phyloP scores from a whole-genome alignment of 2,113 vertebrate species.

The Eudorcas thomsonii region DNA sequence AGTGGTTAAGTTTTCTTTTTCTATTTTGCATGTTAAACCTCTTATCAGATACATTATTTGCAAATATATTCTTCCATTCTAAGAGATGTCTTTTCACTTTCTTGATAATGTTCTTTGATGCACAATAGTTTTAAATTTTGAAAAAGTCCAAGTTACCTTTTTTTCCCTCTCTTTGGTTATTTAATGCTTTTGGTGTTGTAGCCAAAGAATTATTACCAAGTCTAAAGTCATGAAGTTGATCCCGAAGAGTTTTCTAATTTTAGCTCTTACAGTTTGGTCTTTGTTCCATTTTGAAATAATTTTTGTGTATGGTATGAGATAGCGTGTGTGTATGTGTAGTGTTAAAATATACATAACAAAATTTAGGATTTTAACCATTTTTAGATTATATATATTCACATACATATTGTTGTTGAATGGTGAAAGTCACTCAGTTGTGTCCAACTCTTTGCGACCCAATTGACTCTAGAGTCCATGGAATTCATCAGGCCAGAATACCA shows the following conservation, averaged over 20 bases:
- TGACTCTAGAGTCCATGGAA: neutral
- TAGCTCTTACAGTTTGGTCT: neutral
- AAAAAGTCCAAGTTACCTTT: neutral
- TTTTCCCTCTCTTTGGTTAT: neutral
- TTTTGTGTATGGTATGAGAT: neutral
- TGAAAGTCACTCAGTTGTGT: neutral
- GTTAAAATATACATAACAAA: neutral
- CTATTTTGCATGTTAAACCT: neutral
- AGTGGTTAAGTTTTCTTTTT: neutral
- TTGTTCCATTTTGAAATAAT: neutral
- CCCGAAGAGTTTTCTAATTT: neutral
- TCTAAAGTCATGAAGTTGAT: neutral
- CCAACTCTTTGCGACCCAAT: neutral
- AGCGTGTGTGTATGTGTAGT: neutral
- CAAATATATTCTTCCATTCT: neutral
- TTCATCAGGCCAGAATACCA: neutral
- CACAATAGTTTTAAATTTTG: neutral
- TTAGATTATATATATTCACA: neutral
- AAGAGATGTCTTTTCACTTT: neutral
- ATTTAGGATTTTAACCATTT: neutral
- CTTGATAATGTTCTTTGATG: neutral
- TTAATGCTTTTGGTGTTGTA: neutral
- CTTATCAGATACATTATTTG: neutral
- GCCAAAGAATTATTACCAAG: neutral
- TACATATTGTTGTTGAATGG: neutral